phyloP scores from a whole-genome alignment of 2,113 vertebrate genomes.

The Anarrhichthys ocellatus region DNA sequence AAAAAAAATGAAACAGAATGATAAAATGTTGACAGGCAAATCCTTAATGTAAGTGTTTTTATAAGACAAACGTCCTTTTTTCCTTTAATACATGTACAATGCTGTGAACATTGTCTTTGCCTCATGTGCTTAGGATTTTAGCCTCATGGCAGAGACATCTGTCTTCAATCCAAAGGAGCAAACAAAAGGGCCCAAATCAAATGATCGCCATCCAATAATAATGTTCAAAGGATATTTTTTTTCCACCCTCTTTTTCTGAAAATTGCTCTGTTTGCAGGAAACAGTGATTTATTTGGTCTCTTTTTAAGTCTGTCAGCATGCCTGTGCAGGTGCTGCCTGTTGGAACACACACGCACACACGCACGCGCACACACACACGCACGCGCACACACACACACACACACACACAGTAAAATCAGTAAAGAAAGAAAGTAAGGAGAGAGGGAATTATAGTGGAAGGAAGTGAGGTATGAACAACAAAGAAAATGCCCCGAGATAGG shows the following conservation, averaged over 20 bases:
- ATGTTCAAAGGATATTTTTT: constrained; percentile 55
- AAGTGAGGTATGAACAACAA: constrained; percentile 60
- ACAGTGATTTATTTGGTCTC: constrained; percentile 61
- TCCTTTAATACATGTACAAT: not conserved
- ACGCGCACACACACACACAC: constrained; percentile 12
- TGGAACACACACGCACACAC: constrained; percentile 29
- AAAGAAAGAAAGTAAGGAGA: constrained; percentile 24
- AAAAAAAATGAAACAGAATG: not conserved
- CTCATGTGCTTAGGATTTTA: constrained; percentile 7
- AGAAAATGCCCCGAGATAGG: constrained; percentile 64
- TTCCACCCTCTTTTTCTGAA: constrained; percentile 23
- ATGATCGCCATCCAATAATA: constrained; percentile 42
- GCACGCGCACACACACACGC: constrained; percentile 26
- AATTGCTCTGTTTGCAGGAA: constrained; percentile 64
- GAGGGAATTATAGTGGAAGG: constrained; percentile 24
- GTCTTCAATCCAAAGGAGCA: constrained; percentile 35
- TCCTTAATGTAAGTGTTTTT: not conserved
- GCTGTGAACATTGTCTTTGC: not conserved
- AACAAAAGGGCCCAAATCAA: constrained; percentile 34
- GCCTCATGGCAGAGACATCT: constrained; percentile 30
- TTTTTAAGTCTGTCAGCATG: constrained; percentile 66
- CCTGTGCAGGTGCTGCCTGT: constrained; percentile 62
- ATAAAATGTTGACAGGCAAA: not conserved
- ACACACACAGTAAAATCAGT: constrained; percentile 31
- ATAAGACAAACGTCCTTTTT: not conserved